Evolutionary conservation across 2,113 vertebrate genomes (phyloP).

Genomic region (Ptychochromis oligacanthus): DNA sequence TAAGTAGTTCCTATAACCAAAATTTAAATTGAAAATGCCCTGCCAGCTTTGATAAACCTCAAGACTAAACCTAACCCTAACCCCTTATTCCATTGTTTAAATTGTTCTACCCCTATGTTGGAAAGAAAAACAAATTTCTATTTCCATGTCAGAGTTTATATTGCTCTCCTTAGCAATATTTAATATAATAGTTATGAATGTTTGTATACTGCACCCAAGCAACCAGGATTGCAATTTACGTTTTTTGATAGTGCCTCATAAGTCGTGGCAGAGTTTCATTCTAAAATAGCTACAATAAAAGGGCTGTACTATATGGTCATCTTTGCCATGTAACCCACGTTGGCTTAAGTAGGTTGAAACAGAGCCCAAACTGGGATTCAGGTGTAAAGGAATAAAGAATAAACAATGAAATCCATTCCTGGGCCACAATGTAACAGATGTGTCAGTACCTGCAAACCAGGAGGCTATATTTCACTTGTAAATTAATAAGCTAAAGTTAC

Average conservation of each 20-base stretch:
- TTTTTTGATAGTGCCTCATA: neutral
- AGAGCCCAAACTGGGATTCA: conserved; percentile 1
- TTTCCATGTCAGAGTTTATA: neutral
- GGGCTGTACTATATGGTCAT: conserved; percentile 2
- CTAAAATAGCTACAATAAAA: conserved; percentile 2
- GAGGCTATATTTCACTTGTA: neutral
- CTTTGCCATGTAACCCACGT: neutral
- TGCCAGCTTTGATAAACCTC: neutral
- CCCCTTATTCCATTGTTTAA: neutral
- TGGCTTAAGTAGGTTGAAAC: neutral
- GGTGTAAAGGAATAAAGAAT: conserved; percentile 11
- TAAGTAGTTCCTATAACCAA: neutral
- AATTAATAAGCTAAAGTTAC: neutral
- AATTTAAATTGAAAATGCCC: neutral
- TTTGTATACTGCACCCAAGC: neutral
- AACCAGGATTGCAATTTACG: neutral
- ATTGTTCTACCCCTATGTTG: neutral
- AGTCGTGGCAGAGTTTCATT: neutral
- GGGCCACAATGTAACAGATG: neutral
- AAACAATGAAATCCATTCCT: neutral
- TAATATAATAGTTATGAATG: neutral
- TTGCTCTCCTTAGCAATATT: neutral
- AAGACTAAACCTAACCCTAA: neutral
- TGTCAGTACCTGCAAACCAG: neutral
- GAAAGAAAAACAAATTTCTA: neutral